Conservation (phyloP, 2,797 vertebrate genomes). For the Urophycis tenuis region DNA sequence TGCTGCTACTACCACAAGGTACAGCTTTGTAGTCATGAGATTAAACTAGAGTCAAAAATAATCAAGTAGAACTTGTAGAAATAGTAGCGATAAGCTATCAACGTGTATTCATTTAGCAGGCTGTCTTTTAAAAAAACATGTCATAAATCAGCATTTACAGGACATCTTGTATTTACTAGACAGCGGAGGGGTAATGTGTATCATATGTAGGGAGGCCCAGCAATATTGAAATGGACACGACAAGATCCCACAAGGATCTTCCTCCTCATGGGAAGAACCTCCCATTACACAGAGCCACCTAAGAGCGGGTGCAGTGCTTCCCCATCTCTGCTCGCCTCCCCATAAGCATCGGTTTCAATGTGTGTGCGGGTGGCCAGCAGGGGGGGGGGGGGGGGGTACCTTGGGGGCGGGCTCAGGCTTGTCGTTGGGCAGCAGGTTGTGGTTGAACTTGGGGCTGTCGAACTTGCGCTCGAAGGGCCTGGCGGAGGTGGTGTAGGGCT, state of each 20-base stretch:
- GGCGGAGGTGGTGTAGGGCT: slow-evolving; percentile 81
- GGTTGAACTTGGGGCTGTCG: slow-evolving; percentile 97
- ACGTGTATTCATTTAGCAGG: neutral
- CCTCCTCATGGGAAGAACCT: neutral
- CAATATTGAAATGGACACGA: too few species aligned
- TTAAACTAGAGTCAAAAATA: too few species aligned
- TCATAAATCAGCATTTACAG: too few species aligned
- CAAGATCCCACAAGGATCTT: neutral
- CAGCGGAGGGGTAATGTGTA: neutral
- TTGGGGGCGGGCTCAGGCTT: slow-evolving; percentile 59
- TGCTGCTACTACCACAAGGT: too few species aligned
- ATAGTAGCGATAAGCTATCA: too few species aligned
- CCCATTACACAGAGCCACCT: neutral
- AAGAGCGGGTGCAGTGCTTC: too few species aligned
- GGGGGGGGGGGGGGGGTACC: too few species aligned
- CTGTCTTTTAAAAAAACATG: too few species aligned
- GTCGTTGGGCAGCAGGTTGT: slow-evolving; percentile 95
- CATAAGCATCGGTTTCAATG: neutral
- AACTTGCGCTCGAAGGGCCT: slow-evolving; percentile 95
- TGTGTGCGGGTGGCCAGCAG: neutral
- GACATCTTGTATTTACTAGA: too few species aligned
- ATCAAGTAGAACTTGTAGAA: too few species aligned
- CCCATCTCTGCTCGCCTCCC: too few species aligned
- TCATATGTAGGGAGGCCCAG: neutral
- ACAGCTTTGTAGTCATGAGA: too few species aligned